Evolutionary conservation across 2,797 vertebrate genomes (phyloP).

Genomic region (Propithecus perrieri): DNA sequence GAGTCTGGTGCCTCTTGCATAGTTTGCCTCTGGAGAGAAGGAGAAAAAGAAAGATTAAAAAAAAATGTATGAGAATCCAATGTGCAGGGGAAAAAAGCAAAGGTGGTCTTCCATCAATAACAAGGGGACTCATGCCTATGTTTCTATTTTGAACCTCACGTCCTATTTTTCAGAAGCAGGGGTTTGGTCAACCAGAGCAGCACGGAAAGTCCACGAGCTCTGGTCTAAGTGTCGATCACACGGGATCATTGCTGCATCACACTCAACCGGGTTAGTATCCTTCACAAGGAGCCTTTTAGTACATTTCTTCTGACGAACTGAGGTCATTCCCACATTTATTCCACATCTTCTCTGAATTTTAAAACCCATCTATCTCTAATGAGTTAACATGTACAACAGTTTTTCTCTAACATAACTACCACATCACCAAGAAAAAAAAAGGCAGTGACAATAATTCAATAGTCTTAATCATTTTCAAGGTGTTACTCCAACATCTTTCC

Average conservation of each 20-base stretch:
- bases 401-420: conserved; percentile 57
- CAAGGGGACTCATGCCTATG: background rate
- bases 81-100: background rate
- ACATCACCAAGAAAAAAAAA: background rate
- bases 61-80: background rate
- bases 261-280: background rate
- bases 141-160: background rate
- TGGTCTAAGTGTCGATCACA: background rate
- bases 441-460: conserved; percentile 40
- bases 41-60: conserved; percentile 21
- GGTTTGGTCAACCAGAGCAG: background rate
- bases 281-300: background rate
- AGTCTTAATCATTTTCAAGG: conserved; percentile 56
- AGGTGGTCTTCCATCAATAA: background rate
- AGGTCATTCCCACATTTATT: background rate
- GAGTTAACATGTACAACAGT: conserved; percentile 7
- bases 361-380: conserved; percentile 28
- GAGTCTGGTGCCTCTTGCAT: conserved; percentile 97
- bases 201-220: background rate
- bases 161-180: conserved; percentile 15
- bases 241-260: background rate
- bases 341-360: conserved; percentile 2
- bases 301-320: conserved; percentile 10
- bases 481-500: conserved; percentile 65
- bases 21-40: conserved; percentile 92